Conservation (phyloP, 37 sponge, comb jelly and placozoan species). For the Bolinopsis microptera region DNA sequence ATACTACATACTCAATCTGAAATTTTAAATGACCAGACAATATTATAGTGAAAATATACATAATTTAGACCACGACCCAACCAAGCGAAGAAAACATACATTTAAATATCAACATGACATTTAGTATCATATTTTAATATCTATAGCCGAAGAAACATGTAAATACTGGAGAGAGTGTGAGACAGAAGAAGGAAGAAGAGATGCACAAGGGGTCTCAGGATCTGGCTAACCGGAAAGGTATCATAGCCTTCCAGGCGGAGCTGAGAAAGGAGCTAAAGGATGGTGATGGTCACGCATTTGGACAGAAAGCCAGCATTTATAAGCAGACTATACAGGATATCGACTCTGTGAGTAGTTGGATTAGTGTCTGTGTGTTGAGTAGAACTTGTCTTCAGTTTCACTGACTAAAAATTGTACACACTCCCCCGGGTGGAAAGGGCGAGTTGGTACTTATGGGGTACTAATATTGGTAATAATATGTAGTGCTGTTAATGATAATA, state of each 20-base stretch:
- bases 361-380: not conserved
- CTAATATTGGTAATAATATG: too few relatives aligned
- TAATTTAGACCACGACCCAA: too few relatives aligned
- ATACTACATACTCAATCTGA: too few relatives aligned
- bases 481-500: too few relatives aligned
- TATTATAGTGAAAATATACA: too few relatives aligned
- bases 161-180: not conserved
- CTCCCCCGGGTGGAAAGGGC: too few relatives aligned
- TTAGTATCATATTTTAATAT: not conserved
- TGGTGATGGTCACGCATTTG: slow-evolving; percentile 24
- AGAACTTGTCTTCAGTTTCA: too few relatives aligned
- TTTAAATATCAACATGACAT: not conserved
- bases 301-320: slow-evolving; percentile 50
- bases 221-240: not conserved
- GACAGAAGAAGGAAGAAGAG: not conserved
- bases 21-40: too few relatives aligned
- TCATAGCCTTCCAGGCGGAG: slow-evolving; percentile 49
- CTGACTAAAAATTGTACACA: too few relatives aligned
- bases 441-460: too few relatives aligned
- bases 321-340: slow-evolving; percentile 65
- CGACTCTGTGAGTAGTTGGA: slow-evolving; percentile 27
- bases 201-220: slow-evolving; percentile 37
- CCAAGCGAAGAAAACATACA: too few relatives aligned
- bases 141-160: not conserved
- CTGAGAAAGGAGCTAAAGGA: slow-evolving; percentile 42